A percentile compares a stretch with the other conserved stretches of the same genome.
These are phyloP conservation scores for Meganola albula DNA, from an alignment of 2,888 invertebrate genomes.

Conservation along the genomic window DNA sequence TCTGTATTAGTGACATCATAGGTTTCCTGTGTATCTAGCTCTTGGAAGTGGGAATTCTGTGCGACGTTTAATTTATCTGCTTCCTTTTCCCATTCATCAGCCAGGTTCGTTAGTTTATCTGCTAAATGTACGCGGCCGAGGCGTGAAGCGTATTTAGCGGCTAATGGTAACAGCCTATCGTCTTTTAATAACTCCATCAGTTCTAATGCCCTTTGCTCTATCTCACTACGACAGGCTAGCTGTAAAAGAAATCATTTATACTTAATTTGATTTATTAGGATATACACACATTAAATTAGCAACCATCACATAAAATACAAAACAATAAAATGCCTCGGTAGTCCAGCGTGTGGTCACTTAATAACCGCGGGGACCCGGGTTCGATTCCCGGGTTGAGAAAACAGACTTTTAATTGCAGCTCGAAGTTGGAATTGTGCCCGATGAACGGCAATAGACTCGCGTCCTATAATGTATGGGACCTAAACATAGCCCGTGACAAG, in stretches of 20 bases:
- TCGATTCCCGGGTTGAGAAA: too few relatives aligned
- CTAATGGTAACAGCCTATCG: constrained; percentile 86
- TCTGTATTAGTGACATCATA: constrained; percentile 57
- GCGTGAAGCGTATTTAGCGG: constrained; percentile 92
- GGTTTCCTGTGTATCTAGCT: constrained; percentile 58
- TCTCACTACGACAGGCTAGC: constrained; percentile 89
- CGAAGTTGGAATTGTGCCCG: too few relatives aligned
- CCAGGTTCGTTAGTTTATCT: constrained; percentile 83
- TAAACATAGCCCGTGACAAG: too few relatives aligned
- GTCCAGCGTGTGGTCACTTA: too few relatives aligned
- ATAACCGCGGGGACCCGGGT: too few relatives aligned
- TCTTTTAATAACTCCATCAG: constrained; percentile 89
- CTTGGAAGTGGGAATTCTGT: constrained; percentile 54
- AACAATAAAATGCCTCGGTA: too few relatives aligned
- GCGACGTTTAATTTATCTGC: constrained; percentile 46
- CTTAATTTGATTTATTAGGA: too few relatives aligned
- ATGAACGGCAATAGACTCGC: too few relatives aligned
- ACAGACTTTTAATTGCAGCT: too few relatives aligned
- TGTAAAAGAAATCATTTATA: constrained; percentile 48
- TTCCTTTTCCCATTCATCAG: constrained; percentile 62
- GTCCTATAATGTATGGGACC: too few relatives aligned
- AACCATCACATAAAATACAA: too few relatives aligned
- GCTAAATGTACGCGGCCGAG: constrained; percentile 86
- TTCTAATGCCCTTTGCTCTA: constrained; percentile 92
- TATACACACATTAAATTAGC: too few relatives aligned